These are phyloP conservation scores for Marasmarcha lunaedactyla DNA, from an alignment of 2,888 invertebrate species.

Conservation along the genomic window DNA sequence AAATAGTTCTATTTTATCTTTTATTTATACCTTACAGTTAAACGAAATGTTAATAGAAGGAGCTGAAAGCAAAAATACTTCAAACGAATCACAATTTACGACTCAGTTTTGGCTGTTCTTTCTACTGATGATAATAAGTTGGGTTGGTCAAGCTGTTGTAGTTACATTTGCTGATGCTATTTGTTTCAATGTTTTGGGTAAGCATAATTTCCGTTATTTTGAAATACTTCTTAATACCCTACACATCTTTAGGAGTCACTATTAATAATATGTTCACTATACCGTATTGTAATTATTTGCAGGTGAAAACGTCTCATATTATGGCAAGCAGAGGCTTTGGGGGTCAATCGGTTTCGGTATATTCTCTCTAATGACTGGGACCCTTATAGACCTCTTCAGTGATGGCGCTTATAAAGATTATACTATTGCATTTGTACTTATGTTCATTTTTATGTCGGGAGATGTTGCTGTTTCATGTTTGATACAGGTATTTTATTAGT, in stretches of 20 bases:
- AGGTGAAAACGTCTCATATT: constrained; percentile 80
- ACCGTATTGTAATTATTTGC: too few species aligned
- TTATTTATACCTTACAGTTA: constrained; percentile 29
- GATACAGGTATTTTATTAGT: constrained; percentile 65
- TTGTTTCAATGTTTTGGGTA: constrained; percentile 86
- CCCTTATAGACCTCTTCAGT: constrained; percentile 82
- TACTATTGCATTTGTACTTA: constrained; percentile 82
- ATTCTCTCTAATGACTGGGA: constrained; percentile 80
- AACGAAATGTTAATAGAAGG: constrained; percentile 56
- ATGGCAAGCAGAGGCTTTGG: constrained; percentile 89
- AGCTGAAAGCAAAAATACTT: constrained; percentile 25
- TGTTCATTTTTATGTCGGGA: constrained; percentile 73
- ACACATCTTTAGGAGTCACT: too few species aligned
- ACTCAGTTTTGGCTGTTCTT: constrained; percentile 86
- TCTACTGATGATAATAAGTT: constrained; percentile 79
- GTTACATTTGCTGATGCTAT: constrained; percentile 91
- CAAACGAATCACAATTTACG: constrained; percentile 37
- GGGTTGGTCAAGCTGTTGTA: constrained; percentile 87
- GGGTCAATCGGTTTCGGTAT: constrained; percentile 91
- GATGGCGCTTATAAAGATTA: constrained; percentile 79
- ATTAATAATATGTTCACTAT: not conserved
- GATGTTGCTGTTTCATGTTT: constrained; percentile 76
- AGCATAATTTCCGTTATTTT: constrained; percentile 17
- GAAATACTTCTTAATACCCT: too few species aligned
- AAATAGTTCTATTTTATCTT: too few species aligned